A percentile compares a stretch with the other conserved stretches of the same genome.
Conservation (phyloP, 2,888 invertebrate genomes). For the Pyrrhia umbra region DNA sequence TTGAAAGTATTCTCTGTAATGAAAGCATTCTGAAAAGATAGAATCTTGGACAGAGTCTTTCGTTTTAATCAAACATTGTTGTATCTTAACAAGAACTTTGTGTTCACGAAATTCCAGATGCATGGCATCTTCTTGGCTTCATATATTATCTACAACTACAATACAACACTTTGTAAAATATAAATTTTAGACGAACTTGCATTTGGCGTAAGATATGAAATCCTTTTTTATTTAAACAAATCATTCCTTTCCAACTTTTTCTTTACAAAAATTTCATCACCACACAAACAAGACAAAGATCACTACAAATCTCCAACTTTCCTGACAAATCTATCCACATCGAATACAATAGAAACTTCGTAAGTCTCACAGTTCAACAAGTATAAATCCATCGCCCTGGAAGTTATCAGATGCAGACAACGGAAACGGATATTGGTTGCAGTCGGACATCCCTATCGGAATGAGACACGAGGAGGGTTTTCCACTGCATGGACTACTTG, state of each 20-base stretch:
- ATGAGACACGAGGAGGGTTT: conserved; percentile 30
- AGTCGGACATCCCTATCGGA: conserved; percentile 59
- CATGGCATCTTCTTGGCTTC: conserved; percentile 1
- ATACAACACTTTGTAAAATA: conserved; percentile 1
- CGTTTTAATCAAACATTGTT: conserved; percentile 32
- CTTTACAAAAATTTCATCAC: neutral
- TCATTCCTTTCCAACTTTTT: neutral
- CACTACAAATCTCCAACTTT: conserved; percentile 9
- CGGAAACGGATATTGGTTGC: conserved; percentile 70
- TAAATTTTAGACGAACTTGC: neutral
- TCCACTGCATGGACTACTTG: conserved; percentile 2
- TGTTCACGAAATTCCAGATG: conserved; percentile 40
- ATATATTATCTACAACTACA: neutral
- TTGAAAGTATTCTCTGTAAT: neutral
- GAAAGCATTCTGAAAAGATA: conserved; percentile 25
- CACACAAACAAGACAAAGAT: conserved; percentile 4
- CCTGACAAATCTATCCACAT: conserved; percentile 10
- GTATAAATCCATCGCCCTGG: conserved; percentile 63
- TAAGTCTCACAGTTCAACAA: neutral
- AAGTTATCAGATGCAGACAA: conserved; percentile 57
- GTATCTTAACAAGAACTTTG: conserved; percentile 25
- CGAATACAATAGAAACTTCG: conserved; percentile 17
- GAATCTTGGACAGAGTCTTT: conserved; percentile 13
- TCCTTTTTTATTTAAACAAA: neutral
- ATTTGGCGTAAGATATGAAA: neutral